Evolutionary conservation across 2,797 vertebrate species (phyloP), one percentile per base, ranked within the genome.

Genomic region (Manis crassicaudata): DNA sequence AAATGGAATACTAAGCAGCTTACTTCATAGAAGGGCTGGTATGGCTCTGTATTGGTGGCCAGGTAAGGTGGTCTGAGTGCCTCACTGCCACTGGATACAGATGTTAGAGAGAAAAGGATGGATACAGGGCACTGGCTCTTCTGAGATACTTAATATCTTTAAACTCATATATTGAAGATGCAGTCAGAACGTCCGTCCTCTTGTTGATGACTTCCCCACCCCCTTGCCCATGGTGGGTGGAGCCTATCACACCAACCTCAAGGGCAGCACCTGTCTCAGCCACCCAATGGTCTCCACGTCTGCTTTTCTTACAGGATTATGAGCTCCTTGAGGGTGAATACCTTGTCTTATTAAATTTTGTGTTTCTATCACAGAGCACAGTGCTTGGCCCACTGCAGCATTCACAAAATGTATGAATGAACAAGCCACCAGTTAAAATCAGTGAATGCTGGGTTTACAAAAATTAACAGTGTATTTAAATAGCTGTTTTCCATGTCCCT

Each of bases 1-100:
- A 84, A 85, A 82, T 10, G 46, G 94, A 91, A 96, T 94, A 63
- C 86, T 89, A 88, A 94, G 86, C 56, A 94, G 91, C 62, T 77
- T 43, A 29, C 75, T 75, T 29, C 20, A 17, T 14, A 13, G 40
- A 80, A 29, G 9, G 27, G 35, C 16, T 54, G 79, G 43, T 40
- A 21, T 18, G 2, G 46, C 7, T 77, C 18, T 46, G 82, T 60
- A 5, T n/a, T n/a, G 56, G 62, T 35, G 50, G 7, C 14, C 32
- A 25, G 72, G 18, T 25, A 37, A 70, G 10, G 54, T 14, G 6
- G 52, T 11, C 43, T 54, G 70, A n/a, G 73, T 46, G 73, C 77
- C 70, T 79, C 23, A 29, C 0, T 75, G n/a, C 52, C 27, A 14
- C 20, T 0, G 1, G 0, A n/a, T 56, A 54, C 27, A 52, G 84